Evolutionary conservation across 2,888 invertebrate species (phyloP), one percentile per base, ranked within the genome.

Genomic region (Habrosyne pyritoides): DNA sequence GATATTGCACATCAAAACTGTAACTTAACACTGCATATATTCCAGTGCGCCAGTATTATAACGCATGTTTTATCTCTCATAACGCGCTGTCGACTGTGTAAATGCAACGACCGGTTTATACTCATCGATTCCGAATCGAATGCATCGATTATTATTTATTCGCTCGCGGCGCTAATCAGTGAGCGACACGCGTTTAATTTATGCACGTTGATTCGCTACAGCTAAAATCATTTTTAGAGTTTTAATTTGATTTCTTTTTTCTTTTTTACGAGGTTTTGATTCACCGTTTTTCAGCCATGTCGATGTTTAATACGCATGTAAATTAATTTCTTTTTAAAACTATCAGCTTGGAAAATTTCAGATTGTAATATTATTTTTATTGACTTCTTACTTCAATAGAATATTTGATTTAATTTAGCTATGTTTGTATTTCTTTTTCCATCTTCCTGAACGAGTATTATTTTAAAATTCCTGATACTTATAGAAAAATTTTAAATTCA

Each of bases 151-250:
- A 83, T 84, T 84, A 87, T 87, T 87, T 86, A 86, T 84, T 81
- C 78, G 84, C 83, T 79, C 68, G 83, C 80, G 82, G 82, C 84
- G 77, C 85, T 87, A 88, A 89, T 88, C 89, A 85, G 83, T 79
- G 79, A 74, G 75, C 77, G 81, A 81, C 81, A 79, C 74, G 75
- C 75, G 73, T 75, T 83, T 83, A 84, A 86, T 85, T 82, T 81
- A 84, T 82, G 77, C 79, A 72, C 70, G 28, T 67, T 69, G 69
- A 83, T 83, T 81, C 78, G 79, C 71, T 81, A 62, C 73, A 75
- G 70, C 67, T 70, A 66, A 60, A 68, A 68, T 67, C 61, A 63
- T 66, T 76, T 72, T 72, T 67, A 61, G 56, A 55, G 60, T 55
- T 68, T 53, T 61, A 69, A 70, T 64, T 73, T 59, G 56, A 53